A percentile compares a stretch with the other conserved stretches of the same genome.
Conservation (phyloP, 2,113 vertebrate genomes). For the Otolemur garnettii region DNA sequence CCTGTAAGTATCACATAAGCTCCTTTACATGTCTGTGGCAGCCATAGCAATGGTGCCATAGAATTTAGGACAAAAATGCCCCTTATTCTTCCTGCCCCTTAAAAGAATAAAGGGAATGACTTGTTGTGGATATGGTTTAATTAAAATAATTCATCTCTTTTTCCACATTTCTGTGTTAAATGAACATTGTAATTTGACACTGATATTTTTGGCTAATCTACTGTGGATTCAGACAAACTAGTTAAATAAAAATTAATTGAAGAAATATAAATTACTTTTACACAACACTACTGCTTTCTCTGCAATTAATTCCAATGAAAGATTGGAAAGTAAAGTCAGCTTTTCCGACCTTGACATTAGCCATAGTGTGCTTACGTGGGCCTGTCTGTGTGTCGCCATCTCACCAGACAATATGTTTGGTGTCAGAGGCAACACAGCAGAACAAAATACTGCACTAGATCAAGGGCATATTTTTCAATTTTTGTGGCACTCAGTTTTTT, state of each 20-base stretch:
- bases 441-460: neutral
- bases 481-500: constrained; percentile 9
- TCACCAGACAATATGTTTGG: neutral
- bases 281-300: neutral
- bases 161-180: neutral
- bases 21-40: neutral
- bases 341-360: neutral
- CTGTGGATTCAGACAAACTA: constrained; percentile 29
- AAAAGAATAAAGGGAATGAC: neutral
- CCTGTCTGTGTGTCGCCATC: neutral
- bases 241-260: constrained; percentile 34
- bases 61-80: neutral
- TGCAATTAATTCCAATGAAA: neutral
- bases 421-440: neutral
- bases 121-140: neutral
- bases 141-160: constrained; percentile 53
- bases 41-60: neutral
- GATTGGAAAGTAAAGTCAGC: neutral
- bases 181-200: constrained; percentile 11
- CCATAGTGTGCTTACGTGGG: neutral
- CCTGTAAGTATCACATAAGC: neutral
- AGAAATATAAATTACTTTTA: constrained; percentile 50
- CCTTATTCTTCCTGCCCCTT: neutral
- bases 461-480: neutral
- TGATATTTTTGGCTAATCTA: constrained; percentile 31